Evolutionary conservation across 2,113 vertebrate species (phyloP), one percentile per base, ranked within the genome.

Genomic region (Lepus timidus): DNA sequence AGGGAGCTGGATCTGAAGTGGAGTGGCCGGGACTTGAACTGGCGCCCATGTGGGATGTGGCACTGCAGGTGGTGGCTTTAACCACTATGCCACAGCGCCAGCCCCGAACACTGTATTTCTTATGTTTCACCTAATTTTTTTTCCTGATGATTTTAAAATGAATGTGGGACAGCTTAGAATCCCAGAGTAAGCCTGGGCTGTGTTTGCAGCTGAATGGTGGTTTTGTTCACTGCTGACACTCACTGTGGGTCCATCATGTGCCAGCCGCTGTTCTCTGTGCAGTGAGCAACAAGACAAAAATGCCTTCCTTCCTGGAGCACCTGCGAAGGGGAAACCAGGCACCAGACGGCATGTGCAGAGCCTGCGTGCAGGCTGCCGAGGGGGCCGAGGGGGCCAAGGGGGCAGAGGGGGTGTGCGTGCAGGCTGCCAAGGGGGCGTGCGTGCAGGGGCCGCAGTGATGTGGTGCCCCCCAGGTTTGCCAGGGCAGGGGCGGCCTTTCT

Each of bases 81-180:
- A 17, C 55, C 19, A 19, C 55, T 58, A 19, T 20, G 55, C 55
- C 13, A 16, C 55, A 58, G 13, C 1, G 19, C 55, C 19, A 19
- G 19, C 44, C 55, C 55, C 17, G 6, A 58, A 58, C 19, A 58
- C 55, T 23, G 22, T 25, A 55, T 76, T 71, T 64, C 29, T 85
- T 73, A 4, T 0, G 39, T 79, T 87, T 86, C 4, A 70, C 7
- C 10, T 58, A 44, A 55, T 78, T 73, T 76, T 11, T 87, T 71
- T 71, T 49, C 87, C 55, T 16, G 9, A 74, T 29, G 13, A 20
- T 83, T 94, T 94, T 65, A 74, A 93, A 93, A 76, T 71, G 81
- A 78, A 68, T 71, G 20, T 78, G 71, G 83, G 62, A 14, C 61
- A 29, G 16, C n/a, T 86, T 93, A 80, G 62, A 92, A 71, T 39